Percentiles rank a stretch among this genome's conserved stretches.
These are phyloP conservation scores for Synanthedon tipuliformis DNA, from an alignment of 2,888 invertebrate genomes.

Conservation along the genomic window DNA sequence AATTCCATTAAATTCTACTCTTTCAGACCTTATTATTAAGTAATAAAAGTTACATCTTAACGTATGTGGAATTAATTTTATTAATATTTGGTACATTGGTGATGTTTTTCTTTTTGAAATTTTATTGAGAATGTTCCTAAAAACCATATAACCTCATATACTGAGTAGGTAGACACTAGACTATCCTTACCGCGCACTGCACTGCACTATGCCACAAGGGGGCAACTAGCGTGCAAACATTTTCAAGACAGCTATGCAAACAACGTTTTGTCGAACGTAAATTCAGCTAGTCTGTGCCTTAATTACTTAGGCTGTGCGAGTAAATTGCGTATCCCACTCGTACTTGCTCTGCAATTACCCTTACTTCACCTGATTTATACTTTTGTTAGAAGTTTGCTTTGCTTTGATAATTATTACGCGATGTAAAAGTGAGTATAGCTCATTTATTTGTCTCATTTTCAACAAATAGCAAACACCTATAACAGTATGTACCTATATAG, in stretches of 20 bases:
- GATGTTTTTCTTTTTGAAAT: no score
- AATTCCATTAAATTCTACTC: no score
- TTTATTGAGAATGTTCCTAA: no score
- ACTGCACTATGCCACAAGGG: not conserved
- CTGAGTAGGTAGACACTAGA: no score
- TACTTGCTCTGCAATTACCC: constrained; percentile 16
- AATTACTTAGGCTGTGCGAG: constrained; percentile 22
- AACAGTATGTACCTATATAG: no score
- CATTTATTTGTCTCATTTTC: no score
- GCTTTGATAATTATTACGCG: constrained; percentile 12
- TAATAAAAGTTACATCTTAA: no score
- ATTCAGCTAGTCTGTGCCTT: constrained; percentile 20
- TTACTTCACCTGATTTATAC: constrained; percentile 18
- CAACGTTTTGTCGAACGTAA: constrained; percentile 29
- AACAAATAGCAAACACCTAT: no score
- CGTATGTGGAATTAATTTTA: no score
- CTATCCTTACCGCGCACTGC: not conserved
- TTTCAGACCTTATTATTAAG: no score
- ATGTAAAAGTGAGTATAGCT: not conserved
- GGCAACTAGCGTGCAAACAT: constrained; percentile 20
- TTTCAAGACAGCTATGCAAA: constrained; percentile 18
- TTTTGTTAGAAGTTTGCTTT: constrained; percentile 13
- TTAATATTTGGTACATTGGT: no score
- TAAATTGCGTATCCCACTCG: constrained; percentile 26
- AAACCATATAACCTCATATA: no score